Conservation (phyloP, 2,113 vertebrate genomes). For the Trematocara stigmaticum region DNA sequence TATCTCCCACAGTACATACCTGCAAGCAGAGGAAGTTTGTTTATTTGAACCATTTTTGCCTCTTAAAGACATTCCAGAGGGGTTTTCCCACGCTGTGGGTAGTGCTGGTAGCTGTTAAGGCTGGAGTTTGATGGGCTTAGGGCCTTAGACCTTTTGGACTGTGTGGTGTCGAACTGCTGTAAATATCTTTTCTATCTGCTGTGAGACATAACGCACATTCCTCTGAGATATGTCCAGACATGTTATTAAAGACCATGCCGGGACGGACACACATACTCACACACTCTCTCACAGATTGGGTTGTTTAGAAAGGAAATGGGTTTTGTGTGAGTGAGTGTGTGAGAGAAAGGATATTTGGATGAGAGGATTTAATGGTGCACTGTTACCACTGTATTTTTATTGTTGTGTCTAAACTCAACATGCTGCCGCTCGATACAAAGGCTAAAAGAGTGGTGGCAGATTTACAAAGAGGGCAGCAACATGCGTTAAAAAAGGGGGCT, state of each 20-base stretch:
- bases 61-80: constrained; percentile 61
- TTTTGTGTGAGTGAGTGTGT: not conserved
- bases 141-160: constrained; percentile 24
- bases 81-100: constrained; percentile 54
- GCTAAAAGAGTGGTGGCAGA: not conserved
- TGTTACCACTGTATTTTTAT: not conserved
- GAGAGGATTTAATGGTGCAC: not conserved
- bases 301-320: not conserved
- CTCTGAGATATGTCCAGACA: constrained; percentile 50
- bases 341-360: not conserved
- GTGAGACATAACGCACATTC: constrained; percentile 50
- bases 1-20: constrained; percentile 48
- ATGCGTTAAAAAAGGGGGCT: not conserved
- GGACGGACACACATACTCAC: not conserved
- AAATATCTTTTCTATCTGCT: constrained; percentile 16
- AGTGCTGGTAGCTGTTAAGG: constrained; percentile 4
- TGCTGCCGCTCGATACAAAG: not conserved
- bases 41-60: constrained; percentile 34
- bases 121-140: not conserved
- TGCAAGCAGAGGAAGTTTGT: constrained; percentile 32
- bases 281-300: not conserved
- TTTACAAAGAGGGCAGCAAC: constrained; percentile 30
- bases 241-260: constrained; percentile 16
- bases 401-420: not conserved
- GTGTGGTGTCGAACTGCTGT: constrained; percentile 9